phyloP scores from a whole-genome alignment of 2,888 invertebrate genomes.

The Catocala sponsa region DNA sequence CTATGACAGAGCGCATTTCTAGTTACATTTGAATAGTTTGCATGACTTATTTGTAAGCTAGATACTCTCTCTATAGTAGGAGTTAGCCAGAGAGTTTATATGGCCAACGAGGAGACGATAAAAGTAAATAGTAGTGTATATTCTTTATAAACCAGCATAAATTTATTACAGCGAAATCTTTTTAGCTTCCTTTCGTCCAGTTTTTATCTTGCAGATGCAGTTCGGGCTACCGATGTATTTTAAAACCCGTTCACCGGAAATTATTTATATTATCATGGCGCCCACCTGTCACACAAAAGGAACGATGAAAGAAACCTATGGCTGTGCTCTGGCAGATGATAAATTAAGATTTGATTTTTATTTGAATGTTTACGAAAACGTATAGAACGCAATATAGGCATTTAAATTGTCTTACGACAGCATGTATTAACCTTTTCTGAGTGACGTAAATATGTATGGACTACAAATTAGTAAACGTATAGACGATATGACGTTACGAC shows the following conservation, averaged over 20 bases:
- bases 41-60: background rate
- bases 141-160: too few species aligned
- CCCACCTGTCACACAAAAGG: constrained; percentile 66
- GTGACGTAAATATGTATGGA: too few species aligned
- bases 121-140: too few species aligned
- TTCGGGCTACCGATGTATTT: constrained; percentile 57
- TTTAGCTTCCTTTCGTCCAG: background rate
- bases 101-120: too few species aligned
- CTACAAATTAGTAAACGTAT: too few species aligned
- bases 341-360: constrained; percentile 7
- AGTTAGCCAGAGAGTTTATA: too few species aligned
- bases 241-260: constrained; percentile 68
- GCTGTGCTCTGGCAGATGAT: constrained; percentile 34
- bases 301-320: constrained; percentile 51
- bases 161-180: background rate
- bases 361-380: background rate
- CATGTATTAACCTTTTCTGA: too few species aligned
- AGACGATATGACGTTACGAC: too few species aligned
- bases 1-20: constrained; percentile 4
- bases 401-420: too few species aligned
- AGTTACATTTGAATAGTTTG: background rate
- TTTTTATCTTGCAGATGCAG: constrained; percentile 41
- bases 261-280: constrained; percentile 63
- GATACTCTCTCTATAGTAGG: too few species aligned
- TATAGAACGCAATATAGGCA: too few species aligned